Evolutionary conservation across 1,140 invertebrate species (phyloP).

Genomic region (Watersipora subatra): DNA sequence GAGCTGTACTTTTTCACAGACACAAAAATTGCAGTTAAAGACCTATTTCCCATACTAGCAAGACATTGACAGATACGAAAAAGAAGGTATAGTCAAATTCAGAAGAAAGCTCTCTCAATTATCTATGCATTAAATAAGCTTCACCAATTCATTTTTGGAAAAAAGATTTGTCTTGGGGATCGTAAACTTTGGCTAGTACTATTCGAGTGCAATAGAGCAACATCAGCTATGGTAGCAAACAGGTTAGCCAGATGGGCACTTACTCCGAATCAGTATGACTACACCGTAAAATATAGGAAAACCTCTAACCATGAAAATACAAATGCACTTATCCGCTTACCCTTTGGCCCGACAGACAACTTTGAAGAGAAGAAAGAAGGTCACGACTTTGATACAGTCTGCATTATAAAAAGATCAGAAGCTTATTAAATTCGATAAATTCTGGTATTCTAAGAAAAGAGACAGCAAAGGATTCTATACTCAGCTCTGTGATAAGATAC

Average conservation of each 20-base stretch:
- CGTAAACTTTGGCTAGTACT: slow-evolving; percentile 20
- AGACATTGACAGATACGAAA: not conserved
- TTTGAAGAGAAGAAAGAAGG: not conserved
- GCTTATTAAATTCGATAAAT: not conserved
- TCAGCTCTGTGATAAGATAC: not conserved
- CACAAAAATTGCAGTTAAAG: not conserved
- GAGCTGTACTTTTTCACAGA: no score
- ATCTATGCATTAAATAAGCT: not conserved
- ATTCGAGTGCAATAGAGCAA: slow-evolving; percentile 12
- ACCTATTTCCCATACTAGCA: not conserved
- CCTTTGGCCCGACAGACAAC: not conserved
- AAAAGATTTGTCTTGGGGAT: slow-evolving; percentile 11
- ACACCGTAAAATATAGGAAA: slow-evolving; percentile 22
- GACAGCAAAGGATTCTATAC: not conserved
- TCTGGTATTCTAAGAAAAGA: not conserved
- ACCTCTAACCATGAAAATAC: slow-evolving; percentile 19
- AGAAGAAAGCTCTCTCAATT: not conserved
- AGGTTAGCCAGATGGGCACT: slow-evolving; percentile 34
- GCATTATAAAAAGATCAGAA: not conserved
- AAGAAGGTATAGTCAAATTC: not conserved
- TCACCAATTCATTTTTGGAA: not conserved
- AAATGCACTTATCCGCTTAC: slow-evolving; percentile 24
- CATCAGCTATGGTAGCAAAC: slow-evolving; percentile 18
- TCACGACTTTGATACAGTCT: not conserved
- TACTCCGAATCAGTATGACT: slow-evolving; percentile 27